These are phyloP conservation scores for Otolemur garnettii DNA, from an alignment of 2,113 vertebrate genomes.

Conservation along the genomic window DNA sequence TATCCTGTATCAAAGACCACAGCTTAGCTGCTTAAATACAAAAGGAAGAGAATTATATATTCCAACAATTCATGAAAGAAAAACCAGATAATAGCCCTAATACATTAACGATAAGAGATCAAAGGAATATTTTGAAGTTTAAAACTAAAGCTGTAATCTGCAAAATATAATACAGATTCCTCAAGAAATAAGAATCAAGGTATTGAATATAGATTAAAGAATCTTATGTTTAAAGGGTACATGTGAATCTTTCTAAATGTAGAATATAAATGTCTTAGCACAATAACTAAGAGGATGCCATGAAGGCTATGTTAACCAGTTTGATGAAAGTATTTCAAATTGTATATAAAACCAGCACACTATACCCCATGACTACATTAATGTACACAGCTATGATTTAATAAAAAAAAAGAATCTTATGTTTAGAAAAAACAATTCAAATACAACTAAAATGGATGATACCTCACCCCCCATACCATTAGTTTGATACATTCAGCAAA, in stretches of 20 bases:
- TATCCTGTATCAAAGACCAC: neutral
- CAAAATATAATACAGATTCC: neutral
- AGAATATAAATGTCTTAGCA: too few species aligned
- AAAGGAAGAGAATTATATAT: neutral
- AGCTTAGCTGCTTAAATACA: neutral
- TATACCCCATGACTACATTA: too few species aligned
- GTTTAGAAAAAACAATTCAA: neutral
- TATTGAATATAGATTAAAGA: neutral
- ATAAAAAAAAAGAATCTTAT: neutral
- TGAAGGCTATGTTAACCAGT: too few species aligned
- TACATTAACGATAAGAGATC: neutral
- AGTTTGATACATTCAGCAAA: neutral
- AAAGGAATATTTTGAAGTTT: slow-evolving; percentile 10
- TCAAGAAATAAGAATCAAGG: neutral
- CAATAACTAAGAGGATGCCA: too few species aligned
- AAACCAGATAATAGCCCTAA: neutral
- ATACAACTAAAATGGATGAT: neutral
- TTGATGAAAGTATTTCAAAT: too few species aligned
- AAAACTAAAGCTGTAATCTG: slow-evolving; percentile 29
- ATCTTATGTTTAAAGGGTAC: too few species aligned
- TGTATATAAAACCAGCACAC: too few species aligned
- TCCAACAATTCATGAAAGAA: neutral
- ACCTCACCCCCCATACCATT: neutral
- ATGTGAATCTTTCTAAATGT: too few species aligned
- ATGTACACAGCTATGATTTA: too few species aligned